Base-by-base conservation (phyloP, 1,140 invertebrate species). In the Chelonus insularis region DNA sequence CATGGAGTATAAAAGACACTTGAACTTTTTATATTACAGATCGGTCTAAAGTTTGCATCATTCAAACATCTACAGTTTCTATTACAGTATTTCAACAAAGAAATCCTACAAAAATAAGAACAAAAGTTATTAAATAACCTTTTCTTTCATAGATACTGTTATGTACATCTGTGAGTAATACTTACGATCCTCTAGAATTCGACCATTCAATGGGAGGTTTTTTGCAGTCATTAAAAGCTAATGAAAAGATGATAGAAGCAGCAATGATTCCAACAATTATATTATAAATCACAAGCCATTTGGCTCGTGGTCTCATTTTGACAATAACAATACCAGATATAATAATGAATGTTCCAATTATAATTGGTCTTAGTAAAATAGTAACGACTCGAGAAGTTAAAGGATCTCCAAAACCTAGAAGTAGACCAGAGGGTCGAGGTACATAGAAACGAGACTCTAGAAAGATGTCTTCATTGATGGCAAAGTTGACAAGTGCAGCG, bases 1-100 rank as follows among this genome's bases (percentile, higher is more conserved):
- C 90, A 91, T 6, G 89, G 85, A 7, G 85, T 88, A 67, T 88
- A 90, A 73, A 85, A 90, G 0, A 86, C 88, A 6, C 77, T 68
- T 0, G 67, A 76, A 4, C 81, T 79, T 63, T 81, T 83, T 37
- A 74, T 75, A 7, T 86, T 82, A 68, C 89, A 91, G 9, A 91
- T 82, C 1, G 90, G 90, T 50, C 84, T 80, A 65, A 90, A 91
- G 60, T 83, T 78, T 54, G 82, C 82, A 23, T 83, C 84, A 12
- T 82, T 72, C 1, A 77, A 83, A 72, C 89, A 91, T 12, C 81
- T 72, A 67, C 89, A 91, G 16, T 85, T 63, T 32, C 67, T 72
- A 69, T 88, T 89, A 68, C 89, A 91, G 20, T 78, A 83, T 21
- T 74, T 77, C n/a, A 78, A 70, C 1, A 80, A 69, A 0, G 5